Evolutionary conservation across 2,888 invertebrate species (phyloP), one percentile per base, ranked within the genome.

Genomic region (Eledona agricola): DNA sequence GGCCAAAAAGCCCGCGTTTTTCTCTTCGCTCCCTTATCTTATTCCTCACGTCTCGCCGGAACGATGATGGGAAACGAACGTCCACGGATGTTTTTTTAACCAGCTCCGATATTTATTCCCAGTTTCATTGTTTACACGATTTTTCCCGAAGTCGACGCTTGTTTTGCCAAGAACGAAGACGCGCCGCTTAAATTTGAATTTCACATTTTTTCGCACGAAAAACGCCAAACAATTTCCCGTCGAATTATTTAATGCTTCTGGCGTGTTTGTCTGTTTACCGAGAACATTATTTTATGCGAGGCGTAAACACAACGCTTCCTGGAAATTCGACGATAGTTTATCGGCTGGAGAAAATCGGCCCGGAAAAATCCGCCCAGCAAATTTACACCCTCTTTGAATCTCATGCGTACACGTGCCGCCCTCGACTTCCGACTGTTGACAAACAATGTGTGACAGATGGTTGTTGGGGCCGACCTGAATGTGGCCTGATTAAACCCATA

Each of bases 401-500:
- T 40, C 28, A 40, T 40, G 42, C 12, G 9, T 22, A 22, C 31
- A 42, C 42, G 42, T 42, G 29, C 31, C 42, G 31, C 32, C 34
- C 32, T 34, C 25, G 34, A 35, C 55, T 61, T 57, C 59, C 55
- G 58, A 59, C 53, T 46, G 54, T 52, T 56, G 55, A 58, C 52
- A 54, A 50, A 58, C 50, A 54, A 59, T 52, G 47, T 49, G 56
- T 61, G 57, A 57, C 54, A 54, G 50, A 56, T 62, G 57, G 51
- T 56, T 49, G 38, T 46, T 23, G 26, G 49, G 40, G 53, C 37
- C 23, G 55, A 57, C 59, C 61, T 61, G 60, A 59, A 57, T 60
- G 32, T 43, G 57, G 45, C 53, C 59, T 60, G 62, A 65, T 65
- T 62, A 62, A 61, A 55, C 60, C 60, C 58, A 65, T 65, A 60